Evolutionary conservation across 1,140 invertebrate genomes (phyloP), one percentile per base, ranked within the genome.

Genomic region (Metaphire vulgaris): DNA sequence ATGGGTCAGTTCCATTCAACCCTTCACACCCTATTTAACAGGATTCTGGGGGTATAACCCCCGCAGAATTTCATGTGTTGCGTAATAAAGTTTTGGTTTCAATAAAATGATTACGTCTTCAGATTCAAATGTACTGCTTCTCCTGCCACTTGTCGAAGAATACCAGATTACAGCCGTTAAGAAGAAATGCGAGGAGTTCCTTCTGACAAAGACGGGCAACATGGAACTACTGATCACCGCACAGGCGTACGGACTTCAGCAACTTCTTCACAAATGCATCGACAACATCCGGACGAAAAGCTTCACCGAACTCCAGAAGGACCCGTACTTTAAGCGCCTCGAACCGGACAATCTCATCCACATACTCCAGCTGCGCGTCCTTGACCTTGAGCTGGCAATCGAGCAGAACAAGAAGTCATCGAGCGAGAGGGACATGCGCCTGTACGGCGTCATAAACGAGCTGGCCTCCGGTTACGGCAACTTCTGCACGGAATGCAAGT

Each of bases 121-220:
- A 82, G 82, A 82, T 66, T n/a, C 66, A 31, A 83, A 83, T 77
- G 80, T 82, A 15, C 67, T 32, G 21, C 78, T 79, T n/a, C 73
- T 83, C 56, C 73, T 83, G 14, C 79, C 80, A 31, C 76, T 83
- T 14, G 77, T 80, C 14, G 80, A 83, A 28, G 83, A 84, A 73
- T 84, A 83, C 74, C 80, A 83, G 74, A 83, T 83, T 75, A 76
- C 76, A 14, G 80, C 79, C 69, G 78, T 84, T 32, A 83, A 81
- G 31, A 74, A 76, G 56, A 74, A 80, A 1, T 84, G 83, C 79
- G 82, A 83, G 65, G 79, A 82, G 21, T 84, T 81, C 72, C 76
- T 84, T 0, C 41, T 82, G 26, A 77, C 77, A 21, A 78, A 81
- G 74, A 74, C 80, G 2, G 69, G 76, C 14, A 77, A 75, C 1